phyloP scores from a whole-genome alignment of 2,113 vertebrate genomes.

The Gnathonemus longibarbis region DNA sequence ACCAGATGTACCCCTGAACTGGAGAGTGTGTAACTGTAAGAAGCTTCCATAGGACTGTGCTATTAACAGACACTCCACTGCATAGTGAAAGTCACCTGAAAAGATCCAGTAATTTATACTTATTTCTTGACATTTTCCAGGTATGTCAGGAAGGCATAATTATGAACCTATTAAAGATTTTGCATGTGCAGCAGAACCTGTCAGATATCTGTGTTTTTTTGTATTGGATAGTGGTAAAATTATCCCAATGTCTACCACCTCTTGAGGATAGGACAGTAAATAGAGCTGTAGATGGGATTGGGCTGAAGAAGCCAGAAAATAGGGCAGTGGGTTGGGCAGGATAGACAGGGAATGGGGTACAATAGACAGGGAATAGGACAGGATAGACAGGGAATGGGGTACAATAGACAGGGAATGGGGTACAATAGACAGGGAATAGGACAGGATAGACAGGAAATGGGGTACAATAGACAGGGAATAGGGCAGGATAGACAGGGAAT shows the following conservation, averaged over 20 bases:
- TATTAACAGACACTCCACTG: not conserved
- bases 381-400: not conserved
- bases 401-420: not conserved
- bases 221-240: not conserved
- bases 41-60: not conserved
- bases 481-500: not conserved
- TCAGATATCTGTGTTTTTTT: not conserved
- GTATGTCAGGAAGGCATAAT: not conserved
- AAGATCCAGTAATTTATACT: not conserved
- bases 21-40: not conserved
- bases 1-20: not conserved
- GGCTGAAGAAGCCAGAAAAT: not conserved
- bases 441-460: not conserved
- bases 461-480: not conserved
- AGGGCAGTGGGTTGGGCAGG: not conserved
- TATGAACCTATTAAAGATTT: conserved; percentile 1
- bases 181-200: conserved; percentile 5
- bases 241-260: not conserved
- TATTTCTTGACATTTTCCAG: not conserved
- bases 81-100: not conserved
- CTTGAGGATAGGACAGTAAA: not conserved
- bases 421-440: not conserved
- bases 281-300: not conserved
- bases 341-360: not conserved
- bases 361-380: not conserved